These are phyloP conservation scores for Mesorhabditis spiculigera DNA, from an alignment of 2,888 invertebrate genomes.

Conservation along the genomic window DNA sequence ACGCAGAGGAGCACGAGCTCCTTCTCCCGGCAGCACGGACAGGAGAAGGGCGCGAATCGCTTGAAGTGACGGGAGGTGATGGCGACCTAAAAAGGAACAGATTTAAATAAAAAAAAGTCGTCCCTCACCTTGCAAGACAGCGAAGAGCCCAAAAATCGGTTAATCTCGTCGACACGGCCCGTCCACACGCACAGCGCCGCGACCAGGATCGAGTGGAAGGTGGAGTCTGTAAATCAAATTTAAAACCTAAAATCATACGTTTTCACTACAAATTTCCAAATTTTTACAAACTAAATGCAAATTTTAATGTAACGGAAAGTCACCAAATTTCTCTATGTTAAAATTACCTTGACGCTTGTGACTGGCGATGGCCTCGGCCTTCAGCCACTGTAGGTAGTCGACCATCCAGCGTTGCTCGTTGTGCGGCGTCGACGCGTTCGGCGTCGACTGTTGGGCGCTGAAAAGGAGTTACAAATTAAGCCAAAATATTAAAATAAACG, in stretches of 20 bases:
- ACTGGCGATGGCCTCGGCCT: not conserved
- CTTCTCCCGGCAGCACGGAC: not conserved
- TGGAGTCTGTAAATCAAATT: not conserved
- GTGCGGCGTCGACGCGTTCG: too few species aligned
- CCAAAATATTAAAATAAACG: too few species aligned
- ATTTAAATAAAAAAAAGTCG: not conserved
- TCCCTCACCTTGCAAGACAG: not conserved
- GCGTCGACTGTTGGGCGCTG: too few species aligned
- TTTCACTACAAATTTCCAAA: too few species aligned
- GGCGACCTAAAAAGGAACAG: not conserved
- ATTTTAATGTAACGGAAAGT: too few species aligned
- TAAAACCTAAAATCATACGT: not conserved
- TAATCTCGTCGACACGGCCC: not conserved
- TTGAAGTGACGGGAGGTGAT: not conserved
- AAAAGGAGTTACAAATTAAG: too few species aligned
- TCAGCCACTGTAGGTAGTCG: conserved; percentile 1
- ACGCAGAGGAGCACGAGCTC: not conserved
- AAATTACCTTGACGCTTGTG: not conserved
- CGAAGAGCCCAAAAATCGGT: not conserved
- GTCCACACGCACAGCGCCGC: not conserved
- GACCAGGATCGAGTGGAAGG: not conserved
- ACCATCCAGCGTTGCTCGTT: not conserved
- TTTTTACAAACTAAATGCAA: too few species aligned
- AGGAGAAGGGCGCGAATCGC: not conserved
- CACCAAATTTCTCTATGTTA: too few species aligned